Conservation (phyloP, 2,113 vertebrate species). For the Cyanocitta stelleri region DNA sequence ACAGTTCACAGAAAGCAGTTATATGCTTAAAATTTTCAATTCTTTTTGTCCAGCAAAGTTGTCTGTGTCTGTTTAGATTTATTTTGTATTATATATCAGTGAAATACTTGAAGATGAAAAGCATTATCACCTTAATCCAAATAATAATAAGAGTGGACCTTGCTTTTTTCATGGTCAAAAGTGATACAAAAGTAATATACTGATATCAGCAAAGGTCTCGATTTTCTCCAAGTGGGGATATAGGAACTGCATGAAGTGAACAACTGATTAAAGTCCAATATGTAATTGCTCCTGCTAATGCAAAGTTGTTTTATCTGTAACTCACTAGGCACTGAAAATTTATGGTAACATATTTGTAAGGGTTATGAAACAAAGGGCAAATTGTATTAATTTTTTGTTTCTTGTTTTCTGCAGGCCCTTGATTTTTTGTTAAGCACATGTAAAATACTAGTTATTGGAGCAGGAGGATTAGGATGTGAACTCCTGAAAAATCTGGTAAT, state of each 20-base stretch:
- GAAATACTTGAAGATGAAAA: not conserved
- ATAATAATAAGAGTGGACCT: not conserved
- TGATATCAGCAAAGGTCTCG: not conserved
- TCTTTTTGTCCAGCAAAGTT: not conserved
- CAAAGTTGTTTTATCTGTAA: not conserved
- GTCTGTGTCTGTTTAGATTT: not conserved
- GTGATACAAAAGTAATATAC: not conserved
- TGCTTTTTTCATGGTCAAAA: not conserved
- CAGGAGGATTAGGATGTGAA: conserved; percentile 94
- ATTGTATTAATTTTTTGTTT: conserved; percentile 57
- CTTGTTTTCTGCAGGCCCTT: conserved; percentile 77
- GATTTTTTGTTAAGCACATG: conserved; percentile 92
- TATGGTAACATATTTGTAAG: not conserved
- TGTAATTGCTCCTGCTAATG: not conserved
- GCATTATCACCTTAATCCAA: not conserved
- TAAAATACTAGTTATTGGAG: conserved; percentile 93
- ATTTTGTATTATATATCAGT: not conserved
- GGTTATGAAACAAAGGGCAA: not conserved
- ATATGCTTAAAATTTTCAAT: not conserved
- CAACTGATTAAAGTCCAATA: not conserved
- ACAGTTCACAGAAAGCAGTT: not conserved
- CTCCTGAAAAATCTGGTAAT: conserved; percentile 97
- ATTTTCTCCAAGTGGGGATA: not conserved
- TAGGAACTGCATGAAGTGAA: not conserved
- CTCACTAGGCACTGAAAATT: not conserved